phyloP scores from a whole-genome alignment of 2,797 vertebrate genomes.

The Peromyscus nudipes region DNA sequence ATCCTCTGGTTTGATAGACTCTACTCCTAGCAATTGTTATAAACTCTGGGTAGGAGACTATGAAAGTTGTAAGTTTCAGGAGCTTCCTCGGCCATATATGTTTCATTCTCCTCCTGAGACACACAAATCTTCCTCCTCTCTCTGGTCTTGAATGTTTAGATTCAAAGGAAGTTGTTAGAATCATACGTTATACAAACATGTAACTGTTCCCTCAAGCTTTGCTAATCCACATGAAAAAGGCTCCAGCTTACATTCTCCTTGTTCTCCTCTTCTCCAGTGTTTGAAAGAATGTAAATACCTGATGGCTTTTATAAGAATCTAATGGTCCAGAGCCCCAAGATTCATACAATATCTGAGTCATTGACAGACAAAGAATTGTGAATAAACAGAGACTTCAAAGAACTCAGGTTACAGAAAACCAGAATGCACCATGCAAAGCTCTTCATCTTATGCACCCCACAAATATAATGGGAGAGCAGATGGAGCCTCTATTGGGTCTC shows the following conservation, averaged over 20 bases:
- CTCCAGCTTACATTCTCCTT: not conserved
- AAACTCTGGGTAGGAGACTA: not conserved
- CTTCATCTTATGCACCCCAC: accelerated
- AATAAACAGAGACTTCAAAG: too few species aligned
- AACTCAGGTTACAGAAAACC: not conserved
- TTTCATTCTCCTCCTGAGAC: not conserved
- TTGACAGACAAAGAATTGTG: not conserved
- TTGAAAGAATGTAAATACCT: not conserved
- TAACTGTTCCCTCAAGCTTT: not conserved
- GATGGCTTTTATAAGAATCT: not conserved
- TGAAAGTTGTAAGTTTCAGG: not conserved
- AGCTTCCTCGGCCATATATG: not conserved
- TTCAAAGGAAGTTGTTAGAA: not conserved
- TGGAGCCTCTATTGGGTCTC: accelerated
- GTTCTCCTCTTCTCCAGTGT: not conserved
- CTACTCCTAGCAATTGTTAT: not conserved
- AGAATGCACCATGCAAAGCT: not conserved
- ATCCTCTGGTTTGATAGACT: not conserved
- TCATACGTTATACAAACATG: not conserved
- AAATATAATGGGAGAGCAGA: not conserved
- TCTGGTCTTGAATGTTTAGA: not conserved
- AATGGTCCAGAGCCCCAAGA: not conserved
- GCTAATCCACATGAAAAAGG: not conserved
- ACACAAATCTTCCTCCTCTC: too few species aligned
- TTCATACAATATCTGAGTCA: not conserved